A percentile compares a stretch with the other conserved stretches of the same genome.
Evolutionary conservation across 2,888 invertebrate genomes (phyloP).

Genomic region (Scaptomyza reducta): DNA sequence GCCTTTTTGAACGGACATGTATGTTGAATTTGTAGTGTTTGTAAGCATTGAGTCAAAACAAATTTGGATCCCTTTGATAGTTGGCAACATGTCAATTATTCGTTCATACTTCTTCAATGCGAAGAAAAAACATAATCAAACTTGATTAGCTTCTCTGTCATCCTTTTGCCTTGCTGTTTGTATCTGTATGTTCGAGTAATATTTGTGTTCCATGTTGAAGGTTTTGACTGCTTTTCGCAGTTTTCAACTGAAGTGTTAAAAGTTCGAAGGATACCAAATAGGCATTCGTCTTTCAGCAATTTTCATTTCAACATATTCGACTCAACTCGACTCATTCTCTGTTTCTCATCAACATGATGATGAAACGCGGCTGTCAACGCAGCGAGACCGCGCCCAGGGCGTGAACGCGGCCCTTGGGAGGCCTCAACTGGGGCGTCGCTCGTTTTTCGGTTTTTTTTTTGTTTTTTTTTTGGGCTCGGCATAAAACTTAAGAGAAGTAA

Average conservation of each 20-base stretch:
- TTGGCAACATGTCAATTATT: background rate
- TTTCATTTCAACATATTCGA: slow-evolving; percentile 3
- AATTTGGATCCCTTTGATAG: background rate
- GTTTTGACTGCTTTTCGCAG: slow-evolving; percentile 7
- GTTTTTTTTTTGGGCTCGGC: slow-evolving; percentile 21
- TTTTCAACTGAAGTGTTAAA: slow-evolving; percentile 4
- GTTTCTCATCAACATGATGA: slow-evolving; percentile 36
- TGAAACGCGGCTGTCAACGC: slow-evolving; percentile 48
- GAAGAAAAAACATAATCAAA: background rate
- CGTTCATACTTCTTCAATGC: background rate
- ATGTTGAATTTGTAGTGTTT: background rate
- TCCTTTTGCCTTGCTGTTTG: background rate
- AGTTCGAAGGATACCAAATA: slow-evolving; percentile 4
- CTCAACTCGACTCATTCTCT: background rate
- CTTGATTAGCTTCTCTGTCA: background rate
- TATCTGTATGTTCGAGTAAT: background rate
- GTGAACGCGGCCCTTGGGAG: slow-evolving; percentile 6
- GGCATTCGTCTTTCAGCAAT: slow-evolving; percentile 7
- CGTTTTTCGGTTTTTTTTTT: too few species aligned
- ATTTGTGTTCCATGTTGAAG: background rate
- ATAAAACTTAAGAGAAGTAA: slow-evolving; percentile 38
- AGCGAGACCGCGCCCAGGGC: slow-evolving; percentile 31
- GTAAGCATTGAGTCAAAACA: background rate
- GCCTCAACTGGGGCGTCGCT: background rate
- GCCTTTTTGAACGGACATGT: too few species aligned